Evolutionary conservation across 2,888 invertebrate genomes (phyloP).

Genomic region (Drosophila peninsularis): DNA sequence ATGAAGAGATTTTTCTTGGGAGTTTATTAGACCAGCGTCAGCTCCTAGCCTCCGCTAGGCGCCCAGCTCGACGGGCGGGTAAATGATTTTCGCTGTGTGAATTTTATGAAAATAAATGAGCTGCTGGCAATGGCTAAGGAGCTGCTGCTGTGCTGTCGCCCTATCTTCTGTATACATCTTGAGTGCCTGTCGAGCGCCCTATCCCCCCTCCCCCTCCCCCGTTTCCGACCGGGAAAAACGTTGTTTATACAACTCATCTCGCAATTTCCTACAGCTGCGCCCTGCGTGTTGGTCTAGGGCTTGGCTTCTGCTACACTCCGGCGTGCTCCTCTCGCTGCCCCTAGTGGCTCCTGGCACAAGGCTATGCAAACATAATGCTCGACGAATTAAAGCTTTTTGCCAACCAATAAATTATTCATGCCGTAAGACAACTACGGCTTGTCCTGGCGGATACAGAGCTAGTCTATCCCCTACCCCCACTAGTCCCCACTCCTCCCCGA

Average conservation of each 20-base stretch:
- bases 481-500: neutral
- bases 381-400: constrained; percentile 78
- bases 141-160: constrained; percentile 12
- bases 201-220: constrained; percentile 7
- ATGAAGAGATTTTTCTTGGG: constrained; percentile 68
- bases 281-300: constrained; percentile 42
- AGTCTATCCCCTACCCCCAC: neutral
- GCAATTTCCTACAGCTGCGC: constrained; percentile 74
- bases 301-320: constrained; percentile 11
- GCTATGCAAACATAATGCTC: constrained; percentile 78
- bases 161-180: constrained; percentile 30
- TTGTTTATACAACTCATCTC: constrained; percentile 71
- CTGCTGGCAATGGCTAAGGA: constrained; percentile 44
- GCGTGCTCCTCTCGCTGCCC: constrained; percentile 7
- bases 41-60: neutral
- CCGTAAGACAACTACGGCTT: constrained; percentile 71
- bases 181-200: constrained; percentile 31
- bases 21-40: constrained; percentile 64
- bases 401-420: constrained; percentile 83
- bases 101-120: constrained; percentile 78
- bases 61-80: constrained; percentile 13
- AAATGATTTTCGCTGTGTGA: constrained; percentile 67
- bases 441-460: constrained; percentile 47
- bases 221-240: constrained; percentile 26
- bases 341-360: constrained; percentile 40